Evolutionary conservation across 2,113 vertebrate species (phyloP).

Genomic region (Antechinus stuartii): DNA sequence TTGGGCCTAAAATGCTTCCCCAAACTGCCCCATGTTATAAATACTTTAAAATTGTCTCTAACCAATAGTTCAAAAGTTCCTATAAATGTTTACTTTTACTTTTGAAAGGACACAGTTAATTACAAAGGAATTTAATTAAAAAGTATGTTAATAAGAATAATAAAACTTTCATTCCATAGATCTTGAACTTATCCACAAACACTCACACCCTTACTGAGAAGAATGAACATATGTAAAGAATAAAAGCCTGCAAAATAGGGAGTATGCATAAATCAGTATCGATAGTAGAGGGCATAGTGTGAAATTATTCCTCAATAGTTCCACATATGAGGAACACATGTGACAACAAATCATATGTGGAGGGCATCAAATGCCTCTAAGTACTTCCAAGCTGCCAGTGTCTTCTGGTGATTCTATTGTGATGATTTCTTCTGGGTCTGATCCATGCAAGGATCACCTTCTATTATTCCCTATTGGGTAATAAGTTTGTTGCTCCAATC

Average conservation of each 20-base stretch:
- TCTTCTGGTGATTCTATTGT: not conserved
- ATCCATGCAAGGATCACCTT: not conserved
- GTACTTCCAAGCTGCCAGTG: not conserved
- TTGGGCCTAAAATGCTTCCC: too few species aligned
- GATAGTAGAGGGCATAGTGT: too few species aligned
- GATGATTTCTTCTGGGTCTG: not conserved
- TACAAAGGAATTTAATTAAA: not conserved
- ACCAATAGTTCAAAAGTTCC: not conserved
- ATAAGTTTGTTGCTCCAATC: not conserved
- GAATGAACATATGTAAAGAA: not conserved
- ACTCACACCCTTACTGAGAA: not conserved
- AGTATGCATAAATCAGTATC: not conserved
- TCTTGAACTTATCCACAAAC: not conserved
- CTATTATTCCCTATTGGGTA: not conserved
- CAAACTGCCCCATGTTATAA: too few species aligned
- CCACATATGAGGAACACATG: not conserved
- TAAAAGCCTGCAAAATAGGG: not conserved
- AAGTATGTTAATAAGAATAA: not conserved
- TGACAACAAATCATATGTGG: not conserved
- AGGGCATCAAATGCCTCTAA: not conserved
- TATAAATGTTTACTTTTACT: not conserved
- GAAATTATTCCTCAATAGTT: too few species aligned
- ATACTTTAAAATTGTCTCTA: not conserved
- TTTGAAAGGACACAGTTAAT: not conserved
- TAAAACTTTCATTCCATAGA: not conserved